phyloP scores from a whole-genome alignment of 2,888 invertebrate genomes.

The Hydrotaea diabolus region DNA sequence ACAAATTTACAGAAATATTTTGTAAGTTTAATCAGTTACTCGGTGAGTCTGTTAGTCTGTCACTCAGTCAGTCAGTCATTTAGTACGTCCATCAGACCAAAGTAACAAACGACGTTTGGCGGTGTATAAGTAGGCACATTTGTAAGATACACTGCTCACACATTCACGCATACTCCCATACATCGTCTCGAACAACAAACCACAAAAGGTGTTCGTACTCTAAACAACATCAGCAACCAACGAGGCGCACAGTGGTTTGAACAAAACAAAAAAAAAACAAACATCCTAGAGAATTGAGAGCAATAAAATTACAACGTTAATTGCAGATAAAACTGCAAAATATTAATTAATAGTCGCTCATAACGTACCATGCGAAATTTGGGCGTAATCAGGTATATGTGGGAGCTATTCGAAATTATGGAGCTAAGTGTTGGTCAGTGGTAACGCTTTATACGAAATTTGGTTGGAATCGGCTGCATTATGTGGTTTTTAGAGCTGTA shows the following conservation, averaged over 20 bases:
- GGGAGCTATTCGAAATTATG: too few species aligned
- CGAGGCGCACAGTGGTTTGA: not conserved
- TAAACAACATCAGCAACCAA: conserved; percentile 46
- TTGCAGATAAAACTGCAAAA: too few species aligned
- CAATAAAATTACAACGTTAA: too few species aligned
- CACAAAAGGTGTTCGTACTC: conserved; percentile 51
- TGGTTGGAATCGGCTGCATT: too few species aligned
- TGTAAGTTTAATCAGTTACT: conserved; percentile 63
- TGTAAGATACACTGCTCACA: not conserved
- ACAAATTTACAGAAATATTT: conserved; percentile 32
- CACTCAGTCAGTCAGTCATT: conserved; percentile 30
- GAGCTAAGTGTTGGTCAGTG: too few species aligned
- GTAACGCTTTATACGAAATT: too few species aligned
- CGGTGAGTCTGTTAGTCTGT: conserved; percentile 61
- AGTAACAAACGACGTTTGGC: conserved; percentile 40
- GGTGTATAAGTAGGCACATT: not conserved
- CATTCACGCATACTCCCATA: not conserved
- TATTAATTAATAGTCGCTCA: too few species aligned
- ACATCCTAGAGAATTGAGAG: too few species aligned
- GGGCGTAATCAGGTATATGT: too few species aligned
- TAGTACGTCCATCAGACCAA: not conserved
- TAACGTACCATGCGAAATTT: too few species aligned
- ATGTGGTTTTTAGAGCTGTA: too few species aligned
- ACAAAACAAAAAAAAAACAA: too few species aligned
- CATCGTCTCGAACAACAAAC: conserved; percentile 4